A percentile compares a stretch with the other conserved stretches of the same genome.
These are phyloP conservation scores for Patiria miniata DNA, from an alignment of 35 echinoderm and acorn worm species.

Conservation along the genomic window DNA sequence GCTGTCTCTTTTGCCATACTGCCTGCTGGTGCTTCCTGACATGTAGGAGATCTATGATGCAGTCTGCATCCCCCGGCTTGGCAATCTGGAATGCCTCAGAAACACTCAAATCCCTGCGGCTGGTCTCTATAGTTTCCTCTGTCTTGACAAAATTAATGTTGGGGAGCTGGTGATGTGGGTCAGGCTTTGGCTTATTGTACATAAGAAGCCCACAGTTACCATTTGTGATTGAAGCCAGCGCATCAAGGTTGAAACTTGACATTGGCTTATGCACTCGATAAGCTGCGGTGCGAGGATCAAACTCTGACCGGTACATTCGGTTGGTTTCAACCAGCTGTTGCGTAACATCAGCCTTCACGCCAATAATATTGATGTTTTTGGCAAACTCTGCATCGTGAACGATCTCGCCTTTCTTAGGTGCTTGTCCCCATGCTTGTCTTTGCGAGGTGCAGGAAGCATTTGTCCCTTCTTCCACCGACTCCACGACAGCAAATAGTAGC, in stretches of 20 bases:
- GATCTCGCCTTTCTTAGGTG: constrained; percentile 50
- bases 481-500: constrained; percentile 50
- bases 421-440: constrained; percentile 43
- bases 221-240: constrained; percentile 51
- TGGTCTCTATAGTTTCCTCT: constrained; percentile 41
- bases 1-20: not conserved
- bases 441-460: constrained; percentile 53
- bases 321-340: constrained; percentile 9
- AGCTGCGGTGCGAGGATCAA: constrained; percentile 18
- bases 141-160: not conserved
- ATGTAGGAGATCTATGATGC: not conserved
- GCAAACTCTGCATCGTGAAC: constrained; percentile 59
- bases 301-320: constrained; percentile 31
- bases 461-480: constrained; percentile 49
- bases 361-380: constrained; percentile 50
- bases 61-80: not conserved
- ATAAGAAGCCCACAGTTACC: constrained; percentile 64
- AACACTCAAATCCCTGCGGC: constrained; percentile 2
- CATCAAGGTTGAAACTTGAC: constrained; percentile 37
- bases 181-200: constrained; percentile 4
- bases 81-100: constrained; percentile 14
- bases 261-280: constrained; percentile 29
- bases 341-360: constrained; percentile 42
- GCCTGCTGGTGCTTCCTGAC: constrained; percentile 42
- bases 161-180: constrained; percentile 1